Percentiles rank a stretch among this genome's conserved stretches.
Conservation (phyloP, 1,140 invertebrate genomes). For the Forficula auricularia region DNA sequence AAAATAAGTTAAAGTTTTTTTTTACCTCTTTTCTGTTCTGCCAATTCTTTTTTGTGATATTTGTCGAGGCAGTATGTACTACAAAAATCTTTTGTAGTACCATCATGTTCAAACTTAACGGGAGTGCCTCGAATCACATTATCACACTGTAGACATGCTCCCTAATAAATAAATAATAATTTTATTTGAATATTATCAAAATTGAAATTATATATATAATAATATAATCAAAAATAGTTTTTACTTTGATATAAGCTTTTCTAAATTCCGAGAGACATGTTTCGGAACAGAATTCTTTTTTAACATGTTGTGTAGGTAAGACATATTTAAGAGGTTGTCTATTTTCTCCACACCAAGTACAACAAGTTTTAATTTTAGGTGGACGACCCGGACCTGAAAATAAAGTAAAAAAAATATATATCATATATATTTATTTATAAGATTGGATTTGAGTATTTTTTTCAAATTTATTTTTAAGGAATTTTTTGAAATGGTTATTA, state of each 20-base stretch:
- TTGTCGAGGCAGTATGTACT: constrained; percentile 61
- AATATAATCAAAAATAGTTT: background rate
- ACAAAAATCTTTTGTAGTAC: constrained; percentile 63
- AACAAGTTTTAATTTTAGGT: constrained; percentile 47
- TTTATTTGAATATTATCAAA: constrained; percentile 5
- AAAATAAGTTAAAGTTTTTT: background rate
- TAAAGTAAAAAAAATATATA: background rate
- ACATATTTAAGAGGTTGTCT: constrained; percentile 69
- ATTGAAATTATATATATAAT: background rate
- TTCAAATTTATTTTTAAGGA: too few species aligned
- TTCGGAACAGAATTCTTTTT: constrained; percentile 84
- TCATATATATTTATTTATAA: too few species aligned
- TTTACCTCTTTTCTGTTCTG: constrained; percentile 21
- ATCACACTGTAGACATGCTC: constrained; percentile 68
- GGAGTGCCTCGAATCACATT: constrained; percentile 57
- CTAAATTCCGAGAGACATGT: constrained; percentile 73
- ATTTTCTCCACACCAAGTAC: constrained; percentile 70
- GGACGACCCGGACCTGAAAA: constrained; percentile 44
- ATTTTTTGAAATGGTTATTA: too few species aligned
- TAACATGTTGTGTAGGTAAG: constrained; percentile 66
- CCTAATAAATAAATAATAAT: constrained; percentile 21
- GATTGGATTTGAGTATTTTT: too few species aligned
- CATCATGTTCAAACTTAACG: constrained; percentile 30
- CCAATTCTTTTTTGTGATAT: constrained; percentile 54
- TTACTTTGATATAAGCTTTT: constrained; percentile 61